phyloP scores from a whole-genome alignment of 2,888 invertebrate genomes.

The Beris chalybata region DNA sequence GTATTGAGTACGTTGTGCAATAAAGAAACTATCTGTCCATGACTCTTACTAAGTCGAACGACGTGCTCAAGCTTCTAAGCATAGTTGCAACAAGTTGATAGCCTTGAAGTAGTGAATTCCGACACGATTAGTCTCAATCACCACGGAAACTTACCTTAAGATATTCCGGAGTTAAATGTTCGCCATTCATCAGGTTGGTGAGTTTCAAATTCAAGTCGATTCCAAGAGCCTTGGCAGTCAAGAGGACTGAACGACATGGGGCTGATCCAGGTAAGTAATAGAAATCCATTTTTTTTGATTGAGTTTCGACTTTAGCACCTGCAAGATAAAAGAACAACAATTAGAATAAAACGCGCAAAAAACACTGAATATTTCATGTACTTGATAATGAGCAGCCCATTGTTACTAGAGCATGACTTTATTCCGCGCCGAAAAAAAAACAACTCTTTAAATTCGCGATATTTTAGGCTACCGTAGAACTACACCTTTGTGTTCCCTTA shows the following conservation, averaged over 20 bases:
- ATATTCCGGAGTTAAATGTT: slow-evolving; percentile 71
- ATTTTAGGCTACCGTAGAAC: no score
- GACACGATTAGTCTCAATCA: not conserved
- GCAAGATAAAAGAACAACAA: not conserved
- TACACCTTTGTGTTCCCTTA: no score
- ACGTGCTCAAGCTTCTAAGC: not conserved
- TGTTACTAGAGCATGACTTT: no score
- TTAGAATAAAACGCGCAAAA: not conserved
- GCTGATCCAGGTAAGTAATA: slow-evolving; percentile 67
- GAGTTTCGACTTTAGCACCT: slow-evolving; percentile 21
- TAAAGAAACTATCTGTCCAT: slow-evolving; percentile 4
- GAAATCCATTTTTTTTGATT: slow-evolving; percentile 59
- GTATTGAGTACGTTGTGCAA: not conserved
- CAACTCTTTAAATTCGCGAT: no score
- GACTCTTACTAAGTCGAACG: not conserved
- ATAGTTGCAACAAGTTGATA: not conserved
- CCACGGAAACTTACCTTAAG: slow-evolving; percentile 59
- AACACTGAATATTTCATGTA: no score
- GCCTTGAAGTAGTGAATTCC: not conserved
- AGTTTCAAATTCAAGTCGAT: slow-evolving; percentile 67
- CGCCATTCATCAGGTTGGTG: slow-evolving; percentile 64
- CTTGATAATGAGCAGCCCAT: no score
- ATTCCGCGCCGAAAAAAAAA: no score
- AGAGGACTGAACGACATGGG: slow-evolving; percentile 67
- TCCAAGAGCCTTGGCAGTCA: slow-evolving; percentile 68